A percentile compares a stretch with the other conserved stretches of the same genome.
These are phyloP conservation scores for Ictalurus furcatus DNA, from an alignment of 2,113 vertebrate genomes.

Conservation along the genomic window DNA sequence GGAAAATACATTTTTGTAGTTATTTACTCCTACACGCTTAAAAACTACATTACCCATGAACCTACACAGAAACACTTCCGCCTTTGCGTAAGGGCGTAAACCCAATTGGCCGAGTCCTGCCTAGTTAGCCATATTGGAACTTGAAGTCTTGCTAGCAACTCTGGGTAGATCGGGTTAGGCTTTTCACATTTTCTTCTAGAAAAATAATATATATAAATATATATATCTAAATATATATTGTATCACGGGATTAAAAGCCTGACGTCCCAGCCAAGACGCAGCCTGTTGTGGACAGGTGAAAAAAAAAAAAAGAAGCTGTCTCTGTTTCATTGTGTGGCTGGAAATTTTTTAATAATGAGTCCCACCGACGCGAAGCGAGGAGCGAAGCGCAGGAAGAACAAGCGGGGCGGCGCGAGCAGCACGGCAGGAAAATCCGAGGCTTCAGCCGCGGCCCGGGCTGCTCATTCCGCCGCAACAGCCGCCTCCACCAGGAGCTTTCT, in stretches of 20 bases:
- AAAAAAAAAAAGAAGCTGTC: slow-evolving; percentile 59
- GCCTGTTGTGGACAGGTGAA: slow-evolving; percentile 56
- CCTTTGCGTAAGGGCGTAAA: slow-evolving; percentile 60
- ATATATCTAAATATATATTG: slow-evolving; percentile 51
- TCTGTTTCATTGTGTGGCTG: slow-evolving; percentile 42
- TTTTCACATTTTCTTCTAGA: slow-evolving; percentile 64
- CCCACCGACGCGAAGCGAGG: slow-evolving; percentile 95
- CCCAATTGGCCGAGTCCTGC: slow-evolving; percentile 63
- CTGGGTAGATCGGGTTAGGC: slow-evolving; percentile 61
- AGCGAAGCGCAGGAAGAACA: slow-evolving; percentile 95
- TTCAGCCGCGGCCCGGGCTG: slow-evolving; percentile 73
- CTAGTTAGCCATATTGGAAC: slow-evolving; percentile 79
- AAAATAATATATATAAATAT: slow-evolving; percentile 55
- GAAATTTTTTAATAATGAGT: slow-evolving; percentile 74
- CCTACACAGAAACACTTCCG: slow-evolving; percentile 32
- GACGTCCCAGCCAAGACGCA: slow-evolving; percentile 61
- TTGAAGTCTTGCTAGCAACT: slow-evolving; percentile 73
- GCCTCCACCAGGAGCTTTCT: slow-evolving; percentile 72
- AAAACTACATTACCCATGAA: slow-evolving; percentile 69
- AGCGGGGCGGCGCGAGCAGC: slow-evolving; percentile 87
- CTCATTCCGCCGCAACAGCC: slow-evolving; percentile 69
- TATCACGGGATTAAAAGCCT: slow-evolving; percentile 46
- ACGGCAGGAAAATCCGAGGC: slow-evolving; percentile 75
- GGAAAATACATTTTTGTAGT: not conserved
- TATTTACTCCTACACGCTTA: fast-evolving